Evolutionary conservation across 2,113 vertebrate genomes (phyloP).

Genomic region (Corydoras sp.): DNA sequence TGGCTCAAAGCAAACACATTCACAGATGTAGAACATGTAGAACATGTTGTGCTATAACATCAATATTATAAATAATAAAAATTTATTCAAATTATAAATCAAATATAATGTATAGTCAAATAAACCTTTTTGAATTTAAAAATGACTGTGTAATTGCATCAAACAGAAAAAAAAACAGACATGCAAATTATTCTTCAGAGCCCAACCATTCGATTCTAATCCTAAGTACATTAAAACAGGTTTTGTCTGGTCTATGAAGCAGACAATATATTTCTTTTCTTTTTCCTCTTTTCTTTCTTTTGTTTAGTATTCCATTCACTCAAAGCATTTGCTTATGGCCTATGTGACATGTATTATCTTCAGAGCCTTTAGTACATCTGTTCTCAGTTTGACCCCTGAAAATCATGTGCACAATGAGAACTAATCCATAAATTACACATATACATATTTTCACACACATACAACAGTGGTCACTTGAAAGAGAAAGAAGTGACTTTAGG

Average conservation of each 20-base stretch:
- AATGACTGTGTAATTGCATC: background rate
- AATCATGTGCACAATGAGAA: constrained; percentile 27
- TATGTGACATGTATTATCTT: constrained; percentile 10
- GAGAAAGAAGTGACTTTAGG: constrained; percentile 3
- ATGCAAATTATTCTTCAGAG: constrained; percentile 3
- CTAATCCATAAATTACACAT: constrained; percentile 31
- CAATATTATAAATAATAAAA: too few relatives aligned
- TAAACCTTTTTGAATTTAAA: too few relatives aligned
- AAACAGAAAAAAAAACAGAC: constrained; percentile 1
- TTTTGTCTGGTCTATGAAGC: constrained; percentile 42
- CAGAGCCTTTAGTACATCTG: constrained; percentile 7
- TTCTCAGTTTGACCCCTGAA: constrained; percentile 7
- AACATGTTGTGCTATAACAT: too few relatives aligned
- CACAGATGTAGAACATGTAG: too few relatives aligned
- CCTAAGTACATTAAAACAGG: constrained; percentile 47
- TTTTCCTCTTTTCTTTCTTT: constrained; percentile 17
- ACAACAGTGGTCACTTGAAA: constrained; percentile 11
- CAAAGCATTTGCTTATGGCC: constrained; percentile 2
- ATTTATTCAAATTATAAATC: too few relatives aligned
- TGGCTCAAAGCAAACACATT: too few relatives aligned
- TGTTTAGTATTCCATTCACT: constrained; percentile 14
- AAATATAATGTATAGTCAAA: too few relatives aligned
- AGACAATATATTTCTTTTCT: constrained; percentile 16
- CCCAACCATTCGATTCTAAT: constrained; percentile 40
- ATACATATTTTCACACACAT: constrained; percentile 9